Evolutionary conservation across 2,113 vertebrate genomes (phyloP), one percentile per base, ranked within the genome.

Genomic region (Microtus ochrogaster): DNA sequence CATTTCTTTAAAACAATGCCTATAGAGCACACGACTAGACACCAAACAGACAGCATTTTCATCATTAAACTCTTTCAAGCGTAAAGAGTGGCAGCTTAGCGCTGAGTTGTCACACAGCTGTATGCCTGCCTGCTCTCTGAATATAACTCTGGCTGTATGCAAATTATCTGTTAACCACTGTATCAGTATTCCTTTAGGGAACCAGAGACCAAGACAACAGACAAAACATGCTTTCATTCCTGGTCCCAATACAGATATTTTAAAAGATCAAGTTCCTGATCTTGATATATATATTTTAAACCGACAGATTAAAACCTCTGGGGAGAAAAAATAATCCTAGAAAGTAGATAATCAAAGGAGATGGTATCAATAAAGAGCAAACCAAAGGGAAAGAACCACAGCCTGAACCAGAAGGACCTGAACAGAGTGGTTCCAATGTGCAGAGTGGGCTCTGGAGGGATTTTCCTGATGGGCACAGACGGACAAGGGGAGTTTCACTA

Each of bases 161-260:
- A 94, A 89, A 95, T 87, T 49, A 70, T 61, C 86, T 96, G 79
- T 41, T 91, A 96, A 94, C 79, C 13, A 73, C 63, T 95, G 92
- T n/a, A 30, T 55, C 76, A 78, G 41, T 7, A 26, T 70, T 30
- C 66, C 77, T 91, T 52, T 58, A 41, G 24, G 63, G 77, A 82
- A 70, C 13, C 2, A 6, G 63, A 30, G 36, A 61, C 63, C 49
- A 94, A 83, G 70, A 55, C 13, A 26, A 58, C 49, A 73, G 55
- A 65, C 44, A 84, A 89, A 9, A 55, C 8, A 17, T 14, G 8
- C 26, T 30, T 47, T 49, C 33, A 21, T 49, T 87, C 17, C 79
- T n/a, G 63, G 44, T 41, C 44, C 26, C 39, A 89, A 94, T 11
- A 79, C 39, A 92, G 24, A 55, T 61, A 76, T 61, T 89, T 92